Evolutionary conservation across 2,888 invertebrate genomes (phyloP).

Genomic region (Liodrosophila aerea): DNA sequence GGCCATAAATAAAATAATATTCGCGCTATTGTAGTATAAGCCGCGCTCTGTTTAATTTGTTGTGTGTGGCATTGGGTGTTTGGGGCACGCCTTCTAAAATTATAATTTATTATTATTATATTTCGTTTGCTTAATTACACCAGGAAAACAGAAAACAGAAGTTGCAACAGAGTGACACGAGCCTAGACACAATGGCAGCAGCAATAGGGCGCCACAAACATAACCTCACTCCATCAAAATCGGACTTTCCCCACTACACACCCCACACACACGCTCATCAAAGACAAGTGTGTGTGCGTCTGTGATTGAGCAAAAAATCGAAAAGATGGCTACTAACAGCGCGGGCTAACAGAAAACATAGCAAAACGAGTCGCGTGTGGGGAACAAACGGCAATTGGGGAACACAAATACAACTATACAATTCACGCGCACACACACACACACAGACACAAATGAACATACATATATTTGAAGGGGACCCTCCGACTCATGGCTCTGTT

Average conservation of each 20-base stretch:
- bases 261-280: too few species aligned
- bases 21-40: constrained; percentile 27
- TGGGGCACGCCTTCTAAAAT: constrained; percentile 79
- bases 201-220: background rate
- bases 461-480: background rate
- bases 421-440: too few species aligned
- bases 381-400: constrained; percentile 53
- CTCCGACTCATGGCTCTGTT: background rate
- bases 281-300: constrained; percentile 16
- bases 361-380: constrained; percentile 47
- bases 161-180: constrained; percentile 36
- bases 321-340: constrained; percentile 79
- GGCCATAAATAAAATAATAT: constrained; percentile 58
- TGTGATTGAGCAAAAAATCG: constrained; percentile 72
- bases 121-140: constrained; percentile 83
- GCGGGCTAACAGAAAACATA: constrained; percentile 79
- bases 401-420: constrained; percentile 18
- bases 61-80: constrained; percentile 6
- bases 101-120: constrained; percentile 83
- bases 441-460: too few species aligned
- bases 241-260: background rate
- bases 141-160: constrained; percentile 81
- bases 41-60: constrained; percentile 27
- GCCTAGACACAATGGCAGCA: constrained; percentile 29
- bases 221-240: background rate